These are phyloP conservation scores for Grallaria varia DNA, from an alignment of 2,113 vertebrate species.

Conservation along the genomic window DNA sequence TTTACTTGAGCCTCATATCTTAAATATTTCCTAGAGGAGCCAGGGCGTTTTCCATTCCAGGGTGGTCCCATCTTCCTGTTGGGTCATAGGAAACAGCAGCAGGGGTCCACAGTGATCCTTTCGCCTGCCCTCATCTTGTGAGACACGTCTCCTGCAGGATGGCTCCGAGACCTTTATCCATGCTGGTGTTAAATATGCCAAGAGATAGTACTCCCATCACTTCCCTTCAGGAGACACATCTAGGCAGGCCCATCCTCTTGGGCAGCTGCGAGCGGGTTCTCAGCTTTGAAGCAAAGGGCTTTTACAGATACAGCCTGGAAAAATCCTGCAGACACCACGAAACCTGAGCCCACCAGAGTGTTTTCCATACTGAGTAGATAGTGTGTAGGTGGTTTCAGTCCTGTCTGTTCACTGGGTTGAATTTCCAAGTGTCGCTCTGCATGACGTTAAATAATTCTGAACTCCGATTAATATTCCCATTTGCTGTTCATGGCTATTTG, in stretches of 20 bases:
- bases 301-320: background rate
- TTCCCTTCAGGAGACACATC: conserved; percentile 1
- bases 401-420: background rate
- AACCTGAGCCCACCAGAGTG: background rate
- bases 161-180: background rate
- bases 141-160: conserved; percentile 8
- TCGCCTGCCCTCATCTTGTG: background rate
- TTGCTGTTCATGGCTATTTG: background rate
- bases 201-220: background rate
- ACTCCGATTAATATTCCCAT: background rate
- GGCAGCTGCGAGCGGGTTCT: background rate
- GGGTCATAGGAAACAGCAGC: background rate
- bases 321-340: background rate
- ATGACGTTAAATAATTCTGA: background rate
- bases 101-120: background rate
- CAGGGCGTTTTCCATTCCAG: background rate
- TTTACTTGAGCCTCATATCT: background rate
- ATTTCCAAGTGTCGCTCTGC: background rate
- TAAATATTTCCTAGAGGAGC: background rate
- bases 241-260: background rate
- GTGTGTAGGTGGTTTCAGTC: background rate
- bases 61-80: conserved; percentile 43
- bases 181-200: background rate
- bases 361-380: background rate
- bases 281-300: background rate